Evolutionary conservation across 30 jellyfish, hydroid and myxozoan genomes (phyloP).

Genomic region (Aurelia sp.): DNA sequence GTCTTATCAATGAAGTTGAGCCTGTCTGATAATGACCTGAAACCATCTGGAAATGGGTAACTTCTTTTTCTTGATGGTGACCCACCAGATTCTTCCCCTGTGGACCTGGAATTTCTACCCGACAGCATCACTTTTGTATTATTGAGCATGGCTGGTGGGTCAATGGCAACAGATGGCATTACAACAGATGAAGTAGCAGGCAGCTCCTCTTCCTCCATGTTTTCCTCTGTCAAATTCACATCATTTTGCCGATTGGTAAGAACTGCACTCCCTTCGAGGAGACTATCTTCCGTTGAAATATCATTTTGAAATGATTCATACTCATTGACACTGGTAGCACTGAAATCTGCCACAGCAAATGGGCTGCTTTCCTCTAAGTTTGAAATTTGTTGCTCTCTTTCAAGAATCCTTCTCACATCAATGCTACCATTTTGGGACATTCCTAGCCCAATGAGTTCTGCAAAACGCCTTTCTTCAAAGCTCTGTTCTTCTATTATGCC

Average conservation of each 20-base stretch:
- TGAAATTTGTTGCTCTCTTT: not conserved
- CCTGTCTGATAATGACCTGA: constrained; percentile 39
- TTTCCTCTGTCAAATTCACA: too few species aligned
- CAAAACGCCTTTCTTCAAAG: constrained; percentile 39
- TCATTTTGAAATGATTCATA: too few species aligned
- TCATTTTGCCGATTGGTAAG: too few species aligned
- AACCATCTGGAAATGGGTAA: constrained; percentile 28
- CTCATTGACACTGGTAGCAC: too few species aligned
- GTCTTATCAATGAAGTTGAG: constrained; percentile 34
- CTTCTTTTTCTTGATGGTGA: constrained; percentile 3
- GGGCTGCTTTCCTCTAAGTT: not conserved
- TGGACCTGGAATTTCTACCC: not conserved
- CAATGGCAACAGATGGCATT: not conserved
- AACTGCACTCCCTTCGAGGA: too few species aligned
- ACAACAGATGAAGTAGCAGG: too few species aligned
- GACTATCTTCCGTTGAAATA: too few species aligned
- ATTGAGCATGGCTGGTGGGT: not conserved
- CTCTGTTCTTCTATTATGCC: constrained; percentile 1
- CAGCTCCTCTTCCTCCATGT: too few species aligned
- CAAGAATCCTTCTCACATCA: constrained; percentile 15
- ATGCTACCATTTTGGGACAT: not conserved
- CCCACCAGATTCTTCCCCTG: not conserved
- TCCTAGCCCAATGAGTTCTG: constrained; percentile 20
- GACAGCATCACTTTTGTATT: not conserved
- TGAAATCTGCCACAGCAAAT: too few species aligned